Conservation (phyloP, 2,113 vertebrate genomes). For the Cyrtonyx montezumae region DNA sequence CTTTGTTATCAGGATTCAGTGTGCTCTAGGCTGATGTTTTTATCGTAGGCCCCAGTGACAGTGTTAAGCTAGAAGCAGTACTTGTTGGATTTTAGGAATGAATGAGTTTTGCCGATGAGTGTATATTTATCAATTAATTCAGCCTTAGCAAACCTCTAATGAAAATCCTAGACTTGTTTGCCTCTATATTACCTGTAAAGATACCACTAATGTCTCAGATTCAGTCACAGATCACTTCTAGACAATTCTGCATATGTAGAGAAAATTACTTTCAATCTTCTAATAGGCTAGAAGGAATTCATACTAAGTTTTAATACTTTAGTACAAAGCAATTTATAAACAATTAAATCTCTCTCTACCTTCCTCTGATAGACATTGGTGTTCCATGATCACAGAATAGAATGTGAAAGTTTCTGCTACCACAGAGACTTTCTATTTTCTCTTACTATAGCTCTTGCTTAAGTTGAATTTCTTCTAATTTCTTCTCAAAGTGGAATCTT, state of each 20-base stretch:
- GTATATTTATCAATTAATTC: constrained; percentile 63
- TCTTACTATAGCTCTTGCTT: background rate
- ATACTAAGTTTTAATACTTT: background rate
- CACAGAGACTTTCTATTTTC: background rate
- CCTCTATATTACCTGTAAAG: background rate
- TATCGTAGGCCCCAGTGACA: constrained; percentile 38
- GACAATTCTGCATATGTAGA: background rate
- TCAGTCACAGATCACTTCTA: background rate
- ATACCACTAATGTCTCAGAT: background rate
- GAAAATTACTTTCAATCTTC: background rate
- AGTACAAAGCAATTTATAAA: background rate
- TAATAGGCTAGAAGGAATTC: background rate
- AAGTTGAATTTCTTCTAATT: background rate
- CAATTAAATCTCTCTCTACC: background rate
- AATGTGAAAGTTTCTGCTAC: background rate
- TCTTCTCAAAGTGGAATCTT: background rate
- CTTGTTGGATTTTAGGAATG: constrained; percentile 49
- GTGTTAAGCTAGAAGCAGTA: constrained; percentile 34
- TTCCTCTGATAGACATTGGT: background rate
- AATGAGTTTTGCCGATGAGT: constrained; percentile 58
- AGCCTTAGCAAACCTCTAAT: constrained; percentile 40
- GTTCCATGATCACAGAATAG: background rate
- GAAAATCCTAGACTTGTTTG: background rate
- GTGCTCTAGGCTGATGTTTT: constrained; percentile 48
- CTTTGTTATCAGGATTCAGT: constrained; percentile 44